These are phyloP conservation scores for Novumbra hubbsi DNA, from an alignment of 2,797 vertebrate genomes.

Conservation along the genomic window DNA sequence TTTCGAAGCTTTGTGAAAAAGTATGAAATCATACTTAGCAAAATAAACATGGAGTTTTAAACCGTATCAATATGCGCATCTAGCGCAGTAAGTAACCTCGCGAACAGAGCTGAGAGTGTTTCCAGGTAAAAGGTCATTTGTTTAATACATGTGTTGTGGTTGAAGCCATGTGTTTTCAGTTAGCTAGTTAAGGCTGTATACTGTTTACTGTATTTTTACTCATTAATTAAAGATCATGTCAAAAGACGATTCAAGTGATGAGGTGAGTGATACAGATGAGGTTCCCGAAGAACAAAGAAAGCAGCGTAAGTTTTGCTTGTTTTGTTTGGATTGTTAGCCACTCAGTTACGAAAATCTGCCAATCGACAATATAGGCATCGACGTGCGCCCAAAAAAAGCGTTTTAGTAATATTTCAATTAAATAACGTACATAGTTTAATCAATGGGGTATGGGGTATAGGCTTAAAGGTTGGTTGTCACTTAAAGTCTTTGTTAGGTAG, in stretches of 20 bases:
- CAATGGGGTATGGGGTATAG: too few species aligned
- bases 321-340: not conserved
- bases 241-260: slow-evolving; percentile 47
- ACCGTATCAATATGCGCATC: not conserved
- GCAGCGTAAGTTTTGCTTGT: slow-evolving; percentile 37
- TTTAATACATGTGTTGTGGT: slow-evolving; percentile 19
- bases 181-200: too few species aligned
- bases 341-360: too few species aligned
- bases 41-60: not conserved
- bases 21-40: not conserved
- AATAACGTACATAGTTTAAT: too few species aligned
- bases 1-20: not conserved
- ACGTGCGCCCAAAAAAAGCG: too few species aligned
- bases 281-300: not conserved
- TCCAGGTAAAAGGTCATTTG: slow-evolving; percentile 35
- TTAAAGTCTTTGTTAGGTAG: too few species aligned
- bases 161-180: slow-evolving; percentile 30
- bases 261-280: slow-evolving; percentile 14
- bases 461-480: too few species aligned
- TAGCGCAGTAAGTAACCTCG: not conserved
- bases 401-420: too few species aligned
- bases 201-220: too few species aligned
- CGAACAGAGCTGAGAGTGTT: slow-evolving; percentile 25
- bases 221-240: slow-evolving; percentile 44
- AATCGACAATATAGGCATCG: too few species aligned